These are phyloP conservation scores for Ceratina australensis DNA, from an alignment of 1,140 invertebrate genomes.

Conservation along the genomic window DNA sequence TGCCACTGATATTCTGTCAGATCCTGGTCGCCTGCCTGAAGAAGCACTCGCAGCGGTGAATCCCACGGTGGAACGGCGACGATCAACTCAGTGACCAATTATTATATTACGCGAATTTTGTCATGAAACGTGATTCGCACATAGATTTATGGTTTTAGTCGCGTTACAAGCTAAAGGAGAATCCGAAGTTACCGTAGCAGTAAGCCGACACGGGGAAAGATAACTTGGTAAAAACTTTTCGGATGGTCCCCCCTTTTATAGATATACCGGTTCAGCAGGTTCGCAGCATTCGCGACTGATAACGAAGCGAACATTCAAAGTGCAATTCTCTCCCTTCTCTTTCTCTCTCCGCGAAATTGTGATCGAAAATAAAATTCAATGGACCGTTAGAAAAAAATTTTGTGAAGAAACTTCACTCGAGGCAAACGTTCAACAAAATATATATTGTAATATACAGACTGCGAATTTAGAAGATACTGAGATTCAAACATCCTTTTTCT, in stretches of 20 bases:
- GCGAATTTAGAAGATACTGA: constrained; percentile 30
- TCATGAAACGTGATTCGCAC: constrained; percentile 37
- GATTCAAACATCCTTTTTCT: constrained; percentile 27
- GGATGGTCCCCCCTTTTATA: constrained; percentile 5
- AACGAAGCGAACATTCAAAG: constrained; percentile 36
- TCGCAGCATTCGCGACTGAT: constrained; percentile 5
- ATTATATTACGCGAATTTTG: constrained; percentile 24
- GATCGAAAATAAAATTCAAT: constrained; percentile 7
- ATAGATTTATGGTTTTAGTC: constrained; percentile 40
- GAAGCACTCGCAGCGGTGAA: constrained; percentile 86
- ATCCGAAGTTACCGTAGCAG: constrained; percentile 60
- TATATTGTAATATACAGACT: constrained; percentile 20
- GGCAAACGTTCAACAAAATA: constrained; percentile 7
- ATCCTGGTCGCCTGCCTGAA: constrained; percentile 92
- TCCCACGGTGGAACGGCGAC: constrained; percentile 68
- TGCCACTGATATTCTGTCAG: constrained; percentile 94
- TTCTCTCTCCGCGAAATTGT: constrained; percentile 35
- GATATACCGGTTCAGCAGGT: neutral
- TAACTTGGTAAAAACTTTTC: constrained; percentile 29
- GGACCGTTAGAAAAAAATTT: constrained; percentile 1
- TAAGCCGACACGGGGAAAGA: constrained; percentile 48
- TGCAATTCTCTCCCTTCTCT: constrained; percentile 47
- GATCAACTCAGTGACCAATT: constrained; percentile 70
- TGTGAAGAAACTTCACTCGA: constrained; percentile 11
- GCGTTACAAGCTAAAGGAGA: constrained; percentile 33